Conservation (phyloP, 2,888 invertebrate genomes). For the Leistus spinibarbis region DNA sequence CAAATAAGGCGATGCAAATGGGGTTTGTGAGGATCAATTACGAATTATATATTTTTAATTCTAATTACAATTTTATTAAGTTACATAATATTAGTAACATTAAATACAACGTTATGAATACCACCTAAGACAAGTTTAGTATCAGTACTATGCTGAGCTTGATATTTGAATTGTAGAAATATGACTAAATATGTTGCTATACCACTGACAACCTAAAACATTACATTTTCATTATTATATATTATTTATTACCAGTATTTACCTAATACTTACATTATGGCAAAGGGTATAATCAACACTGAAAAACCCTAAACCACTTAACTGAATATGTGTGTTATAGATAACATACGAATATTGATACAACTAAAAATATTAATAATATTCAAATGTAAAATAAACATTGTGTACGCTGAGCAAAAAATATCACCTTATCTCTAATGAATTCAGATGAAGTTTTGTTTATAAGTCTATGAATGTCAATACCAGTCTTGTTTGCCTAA, state of each 20-base stretch:
- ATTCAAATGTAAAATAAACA: too few relatives aligned
- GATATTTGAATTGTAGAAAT: conserved; percentile 30
- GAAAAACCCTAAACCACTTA: conserved; percentile 20
- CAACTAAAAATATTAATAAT: conserved; percentile 24
- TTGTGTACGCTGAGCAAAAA: too few relatives aligned
- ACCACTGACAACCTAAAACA: conserved; percentile 22
- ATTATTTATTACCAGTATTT: not conserved
- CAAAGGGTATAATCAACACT: conserved; percentile 32
- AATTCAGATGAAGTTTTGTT: conserved; percentile 13
- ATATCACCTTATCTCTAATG: conserved; percentile 26
- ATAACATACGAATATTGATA: conserved; percentile 26
- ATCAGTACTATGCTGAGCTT: not conserved
- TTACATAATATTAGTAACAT: too few relatives aligned
- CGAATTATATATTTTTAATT: too few relatives aligned
- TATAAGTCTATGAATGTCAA: conserved; percentile 26
- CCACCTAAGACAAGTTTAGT: too few relatives aligned
- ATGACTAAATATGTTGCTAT: conserved; percentile 33
- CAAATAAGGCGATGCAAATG: too few relatives aligned
- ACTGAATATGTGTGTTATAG: conserved; percentile 21
- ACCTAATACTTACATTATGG: conserved; percentile 17
- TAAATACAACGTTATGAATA: too few relatives aligned
- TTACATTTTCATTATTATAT: not conserved
- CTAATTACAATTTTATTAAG: too few relatives aligned
- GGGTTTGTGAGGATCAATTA: too few relatives aligned
- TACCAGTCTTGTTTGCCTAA: conserved; percentile 19